Conservation (phyloP, 2,888 invertebrate genomes). For the Hyposoter didymator region DNA sequence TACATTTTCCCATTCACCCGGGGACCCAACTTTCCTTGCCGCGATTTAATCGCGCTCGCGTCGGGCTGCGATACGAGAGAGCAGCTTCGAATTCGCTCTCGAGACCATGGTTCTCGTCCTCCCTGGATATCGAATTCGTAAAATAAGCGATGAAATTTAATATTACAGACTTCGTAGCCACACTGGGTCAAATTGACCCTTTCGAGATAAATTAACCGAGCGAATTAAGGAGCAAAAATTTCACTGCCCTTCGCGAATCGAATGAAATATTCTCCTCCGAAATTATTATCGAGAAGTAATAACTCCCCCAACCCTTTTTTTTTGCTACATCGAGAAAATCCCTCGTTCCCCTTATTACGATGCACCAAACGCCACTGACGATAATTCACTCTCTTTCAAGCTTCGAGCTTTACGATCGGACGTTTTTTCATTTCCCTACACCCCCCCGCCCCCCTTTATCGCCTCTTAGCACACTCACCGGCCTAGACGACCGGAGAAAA, state of each 20-base stretch:
- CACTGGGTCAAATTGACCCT: neutral
- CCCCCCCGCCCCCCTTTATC: constrained; percentile 27
- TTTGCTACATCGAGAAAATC: neutral
- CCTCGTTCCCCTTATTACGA: constrained; percentile 77
- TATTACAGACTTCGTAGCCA: neutral
- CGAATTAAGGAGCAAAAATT: neutral
- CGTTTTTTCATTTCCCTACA: constrained; percentile 83
- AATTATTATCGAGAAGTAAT: constrained; percentile 57
- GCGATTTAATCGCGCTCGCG: neutral
- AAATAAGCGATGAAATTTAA: too few relatives aligned
- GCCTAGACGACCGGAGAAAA: constrained; percentile 44
- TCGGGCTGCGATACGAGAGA: neutral
- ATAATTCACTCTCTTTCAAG: constrained; percentile 78
- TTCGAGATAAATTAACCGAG: neutral
- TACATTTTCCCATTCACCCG: neutral
- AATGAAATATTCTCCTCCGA: constrained; percentile 19
- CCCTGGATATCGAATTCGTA: too few relatives aligned
- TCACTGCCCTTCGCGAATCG: neutral
- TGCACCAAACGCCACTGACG: constrained; percentile 78
- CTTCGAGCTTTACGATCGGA: constrained; percentile 82
- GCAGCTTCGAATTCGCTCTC: neutral
- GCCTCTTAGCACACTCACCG: constrained; percentile 57
- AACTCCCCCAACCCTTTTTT: too few relatives aligned
- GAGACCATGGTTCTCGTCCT: neutral
- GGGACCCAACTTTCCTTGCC: neutral